Conservation (phyloP, 23 tunicate genomes). For the Diplosoma virens region DNA sequence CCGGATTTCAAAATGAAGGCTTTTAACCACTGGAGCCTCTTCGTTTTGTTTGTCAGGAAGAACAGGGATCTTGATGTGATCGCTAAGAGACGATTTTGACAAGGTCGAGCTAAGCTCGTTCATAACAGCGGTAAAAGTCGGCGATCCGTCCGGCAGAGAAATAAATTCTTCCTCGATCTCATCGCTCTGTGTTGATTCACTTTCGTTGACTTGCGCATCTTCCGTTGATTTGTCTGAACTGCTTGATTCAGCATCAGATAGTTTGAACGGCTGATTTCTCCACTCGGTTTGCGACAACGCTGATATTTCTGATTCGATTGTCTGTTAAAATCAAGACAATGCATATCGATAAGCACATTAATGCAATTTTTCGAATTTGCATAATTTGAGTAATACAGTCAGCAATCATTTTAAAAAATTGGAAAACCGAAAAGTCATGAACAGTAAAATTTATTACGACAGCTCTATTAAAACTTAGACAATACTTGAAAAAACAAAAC, state of each 20-base stretch:
- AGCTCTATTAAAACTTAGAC: too few relatives aligned
- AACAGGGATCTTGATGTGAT: slow-evolving; percentile 39
- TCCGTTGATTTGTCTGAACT: background rate
- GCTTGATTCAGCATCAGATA: background rate
- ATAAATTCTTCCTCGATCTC: slow-evolving; percentile 25
- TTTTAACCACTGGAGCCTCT: too few relatives aligned
- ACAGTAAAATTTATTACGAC: too few relatives aligned
- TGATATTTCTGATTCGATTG: too few relatives aligned
- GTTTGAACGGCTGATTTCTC: background rate
- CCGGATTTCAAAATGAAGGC: slow-evolving; percentile 2
- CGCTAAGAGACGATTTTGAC: background rate
- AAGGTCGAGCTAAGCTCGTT: slow-evolving; percentile 16
- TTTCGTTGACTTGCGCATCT: background rate
- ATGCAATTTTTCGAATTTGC: too few relatives aligned
- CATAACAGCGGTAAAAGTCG: slow-evolving; percentile 62
- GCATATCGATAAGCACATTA: too few relatives aligned
- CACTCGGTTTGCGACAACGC: slow-evolving; percentile 6
- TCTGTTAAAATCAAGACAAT: too few relatives aligned
- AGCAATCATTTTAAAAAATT: too few relatives aligned
- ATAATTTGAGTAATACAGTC: too few relatives aligned
- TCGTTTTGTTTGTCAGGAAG: background rate
- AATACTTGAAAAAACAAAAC: too few relatives aligned
- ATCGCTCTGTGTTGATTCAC: background rate
- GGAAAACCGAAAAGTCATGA: too few relatives aligned
- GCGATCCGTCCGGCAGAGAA: slow-evolving; percentile 70